Conservation (phyloP, 2,797 vertebrate species). For the Capromys pilorides region DNA sequence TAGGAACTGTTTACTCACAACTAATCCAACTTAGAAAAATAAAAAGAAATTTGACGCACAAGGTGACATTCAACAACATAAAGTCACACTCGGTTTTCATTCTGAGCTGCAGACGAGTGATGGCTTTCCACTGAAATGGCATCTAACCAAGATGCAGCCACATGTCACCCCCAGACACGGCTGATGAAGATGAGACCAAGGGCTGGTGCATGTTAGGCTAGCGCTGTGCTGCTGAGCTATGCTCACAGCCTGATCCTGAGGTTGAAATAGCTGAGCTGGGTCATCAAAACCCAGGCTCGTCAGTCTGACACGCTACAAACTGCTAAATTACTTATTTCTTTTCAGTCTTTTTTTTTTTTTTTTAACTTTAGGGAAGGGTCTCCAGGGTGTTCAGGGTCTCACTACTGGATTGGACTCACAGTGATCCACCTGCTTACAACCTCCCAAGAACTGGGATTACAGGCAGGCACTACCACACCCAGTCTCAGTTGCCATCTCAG, state of each 20-base stretch:
- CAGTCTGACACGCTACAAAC: not conserved
- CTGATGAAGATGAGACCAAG: not conserved
- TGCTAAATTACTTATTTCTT: not conserved
- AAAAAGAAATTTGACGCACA: not conserved
- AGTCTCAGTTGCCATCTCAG: too few relatives aligned
- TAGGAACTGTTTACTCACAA: not conserved
- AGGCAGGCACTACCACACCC: too few relatives aligned
- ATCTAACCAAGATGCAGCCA: not conserved
- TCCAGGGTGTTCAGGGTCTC: too few relatives aligned
- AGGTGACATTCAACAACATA: not conserved
- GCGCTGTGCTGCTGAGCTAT: not conserved
- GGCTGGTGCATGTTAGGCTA: not conserved
- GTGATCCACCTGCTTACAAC: too few relatives aligned
- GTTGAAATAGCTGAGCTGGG: not conserved
- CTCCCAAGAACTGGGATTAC: too few relatives aligned
- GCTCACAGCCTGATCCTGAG: not conserved
- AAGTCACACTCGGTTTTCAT: not conserved
- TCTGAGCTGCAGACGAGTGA: not conserved
- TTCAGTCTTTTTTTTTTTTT: too few relatives aligned
- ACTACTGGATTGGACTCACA: too few relatives aligned
- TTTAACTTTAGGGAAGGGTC: too few relatives aligned
- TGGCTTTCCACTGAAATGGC: not conserved
- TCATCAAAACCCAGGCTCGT: not conserved
- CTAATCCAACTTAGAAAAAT: not conserved
- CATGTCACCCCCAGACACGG: fast-evolving